phyloP scores from a whole-genome alignment of 2,113 vertebrate genomes.

The Nothobranchius furzeri region DNA sequence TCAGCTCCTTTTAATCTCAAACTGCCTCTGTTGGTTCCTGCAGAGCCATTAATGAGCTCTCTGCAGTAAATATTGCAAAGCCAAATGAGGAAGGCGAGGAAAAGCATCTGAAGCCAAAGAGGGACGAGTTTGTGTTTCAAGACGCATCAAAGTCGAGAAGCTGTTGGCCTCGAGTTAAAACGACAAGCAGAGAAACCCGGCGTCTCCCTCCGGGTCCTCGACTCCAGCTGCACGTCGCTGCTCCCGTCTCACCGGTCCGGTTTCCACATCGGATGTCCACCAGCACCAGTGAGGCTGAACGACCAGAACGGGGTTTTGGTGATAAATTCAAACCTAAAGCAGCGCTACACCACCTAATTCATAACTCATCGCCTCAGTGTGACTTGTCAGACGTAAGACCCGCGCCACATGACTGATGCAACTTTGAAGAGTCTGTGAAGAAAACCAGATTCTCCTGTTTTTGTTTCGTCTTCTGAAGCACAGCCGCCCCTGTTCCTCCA shows the following conservation, averaged over 20 bases:
- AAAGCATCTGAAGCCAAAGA: slow-evolving; percentile 35
- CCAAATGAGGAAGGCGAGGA: slow-evolving; percentile 53
- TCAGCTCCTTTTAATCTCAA: slow-evolving; percentile 30
- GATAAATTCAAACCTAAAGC: not conserved
- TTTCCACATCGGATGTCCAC: slow-evolving; percentile 33
- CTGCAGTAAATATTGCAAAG: slow-evolving; percentile 48
- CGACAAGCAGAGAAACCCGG: slow-evolving; percentile 27
- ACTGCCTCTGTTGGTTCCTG: slow-evolving; percentile 36
- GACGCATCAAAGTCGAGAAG: slow-evolving; percentile 24
- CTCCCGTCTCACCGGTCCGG: slow-evolving; percentile 33
- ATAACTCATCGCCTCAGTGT: not conserved
- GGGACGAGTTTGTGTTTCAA: slow-evolving; percentile 14
- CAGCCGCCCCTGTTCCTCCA: slow-evolving; percentile 37
- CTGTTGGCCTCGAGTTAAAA: slow-evolving; percentile 13
- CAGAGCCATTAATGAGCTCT: slow-evolving; percentile 50
- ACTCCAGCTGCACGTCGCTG: not conserved
- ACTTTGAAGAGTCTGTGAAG: slow-evolving; percentile 25
- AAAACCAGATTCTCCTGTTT: slow-evolving; percentile 11
- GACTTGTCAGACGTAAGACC: slow-evolving; percentile 17
- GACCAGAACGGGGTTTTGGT: too few relatives aligned
- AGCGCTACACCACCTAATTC: slow-evolving; percentile 11
- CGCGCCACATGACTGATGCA: slow-evolving; percentile 33
- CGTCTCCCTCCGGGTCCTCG: slow-evolving; percentile 30
- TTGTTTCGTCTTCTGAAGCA: slow-evolving; percentile 15
- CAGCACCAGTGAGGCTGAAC: not conserved